phyloP scores from a whole-genome alignment of 2,888 invertebrate species.

The Sialis fuliginosa region DNA sequence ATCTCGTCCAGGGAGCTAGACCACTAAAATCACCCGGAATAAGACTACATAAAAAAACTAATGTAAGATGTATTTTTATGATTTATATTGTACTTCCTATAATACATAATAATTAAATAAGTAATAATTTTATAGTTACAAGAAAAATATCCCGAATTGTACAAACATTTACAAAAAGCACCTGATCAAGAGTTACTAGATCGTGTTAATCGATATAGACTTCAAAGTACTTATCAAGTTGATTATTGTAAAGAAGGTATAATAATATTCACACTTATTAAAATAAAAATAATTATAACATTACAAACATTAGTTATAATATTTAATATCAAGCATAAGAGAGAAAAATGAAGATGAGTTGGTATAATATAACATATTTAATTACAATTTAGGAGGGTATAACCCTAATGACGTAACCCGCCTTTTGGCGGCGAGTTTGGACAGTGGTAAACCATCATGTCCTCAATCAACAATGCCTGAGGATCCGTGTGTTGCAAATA shows the following conservation, averaged over 20 bases:
- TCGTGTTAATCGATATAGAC: slow-evolving; percentile 39
- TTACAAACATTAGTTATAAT: neutral
- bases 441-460: slow-evolving; percentile 33
- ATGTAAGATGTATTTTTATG: too few species aligned
- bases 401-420: slow-evolving; percentile 39
- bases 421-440: slow-evolving; percentile 34
- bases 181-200: slow-evolving; percentile 37
- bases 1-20: too few species aligned
- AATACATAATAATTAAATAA: too few species aligned
- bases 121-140: slow-evolving; percentile 27
- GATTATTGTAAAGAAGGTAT: slow-evolving; percentile 34
- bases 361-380: neutral
- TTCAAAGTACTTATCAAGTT: slow-evolving; percentile 41
- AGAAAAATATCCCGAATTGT: slow-evolving; percentile 44
- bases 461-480: slow-evolving; percentile 38
- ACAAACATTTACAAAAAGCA: slow-evolving; percentile 38
- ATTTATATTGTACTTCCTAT: too few species aligned
- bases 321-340: neutral
- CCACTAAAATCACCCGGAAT: too few species aligned
- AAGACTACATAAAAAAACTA: too few species aligned
- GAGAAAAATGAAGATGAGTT: neutral
- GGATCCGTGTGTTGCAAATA: slow-evolving; percentile 35
- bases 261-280: slow-evolving; percentile 5
- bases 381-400: slow-evolving; percentile 20
- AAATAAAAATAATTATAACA: neutral